Evolutionary conservation across 1,140 invertebrate genomes (phyloP), one percentile per base, ranked within the genome.

Genomic region (Drosophila mayri): DNA sequence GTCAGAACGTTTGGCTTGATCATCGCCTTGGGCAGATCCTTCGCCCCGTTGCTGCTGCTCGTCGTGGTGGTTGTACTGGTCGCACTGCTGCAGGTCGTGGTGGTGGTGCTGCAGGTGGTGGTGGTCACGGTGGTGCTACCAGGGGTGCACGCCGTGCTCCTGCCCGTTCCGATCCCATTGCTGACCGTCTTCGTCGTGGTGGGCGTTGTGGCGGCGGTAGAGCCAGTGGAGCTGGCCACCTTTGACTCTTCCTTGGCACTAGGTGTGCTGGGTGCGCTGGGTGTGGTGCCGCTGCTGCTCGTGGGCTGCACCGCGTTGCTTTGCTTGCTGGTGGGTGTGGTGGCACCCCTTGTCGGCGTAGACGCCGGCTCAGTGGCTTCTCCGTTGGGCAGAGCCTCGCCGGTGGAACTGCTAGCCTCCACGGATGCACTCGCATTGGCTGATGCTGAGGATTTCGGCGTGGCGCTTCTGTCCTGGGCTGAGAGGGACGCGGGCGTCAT

Each of bases 1-100:
- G 98, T 99, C 11, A 99, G 93, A 4, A 99, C 97, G 91, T 99
- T 98, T 0, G 98, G 98, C 93, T 99, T 99, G 32, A 32, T 32
- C 32, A 32, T 32, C 32, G 32, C 32, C 32, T 32, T 32, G 32
- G 32, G 32, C 32, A 32, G 32, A 32, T 32, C 32, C 32, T 32
- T 32, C 32, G 9, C 32, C 10, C 32, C 32, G 11, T 32, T 32
- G 32, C 32, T 32, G 10, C 32, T 32, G 32, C 32, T 32, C 32
- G 32, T 32, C 32, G 32, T 32, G 32, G 32, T 32, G 32, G 32
- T 32, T 32, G 32, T 32, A 10, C 32, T 32, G 32, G 9, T 32
- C 32, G 32, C 32, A 32, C 32, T 32, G 32, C 32, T 32, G 32
- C 32, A 32, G 32, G 32, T 32, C 10, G 32, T 32, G 9, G 32